phyloP scores from a whole-genome alignment of 1,140 invertebrate species.

The Neuroterus valhalla region DNA sequence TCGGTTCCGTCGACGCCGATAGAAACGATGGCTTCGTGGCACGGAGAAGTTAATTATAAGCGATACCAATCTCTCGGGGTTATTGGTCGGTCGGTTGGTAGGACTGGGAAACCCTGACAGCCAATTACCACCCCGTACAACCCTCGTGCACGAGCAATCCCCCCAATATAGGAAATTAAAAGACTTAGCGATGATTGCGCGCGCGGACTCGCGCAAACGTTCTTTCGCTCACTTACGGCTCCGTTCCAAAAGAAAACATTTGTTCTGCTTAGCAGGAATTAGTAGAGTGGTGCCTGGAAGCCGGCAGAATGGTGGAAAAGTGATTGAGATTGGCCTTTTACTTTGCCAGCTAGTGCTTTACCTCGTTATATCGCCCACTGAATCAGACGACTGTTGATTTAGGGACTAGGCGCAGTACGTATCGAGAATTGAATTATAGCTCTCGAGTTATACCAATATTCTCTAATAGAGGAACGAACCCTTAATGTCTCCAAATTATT shows the following conservation, averaged over 20 bases:
- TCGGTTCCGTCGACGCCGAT: constrained; percentile 61
- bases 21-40: constrained; percentile 74
- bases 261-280: constrained; percentile 69
- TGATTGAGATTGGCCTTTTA: constrained; percentile 69
- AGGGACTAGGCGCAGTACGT: constrained; percentile 42
- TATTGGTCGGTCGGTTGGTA: constrained; percentile 69
- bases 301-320: constrained; percentile 56
- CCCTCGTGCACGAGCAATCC: constrained; percentile 65
- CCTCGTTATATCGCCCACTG: constrained; percentile 61
- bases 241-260: constrained; percentile 58
- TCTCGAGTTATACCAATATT: not conserved
- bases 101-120: constrained; percentile 74
- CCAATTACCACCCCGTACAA: constrained; percentile 74
- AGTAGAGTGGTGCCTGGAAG: constrained; percentile 62
- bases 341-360: constrained; percentile 55
- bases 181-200: constrained; percentile 71
- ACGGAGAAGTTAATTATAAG: constrained; percentile 77
- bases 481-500: not conserved
- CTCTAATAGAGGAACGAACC: not conserved
- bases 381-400: constrained; percentile 60
- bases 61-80: constrained; percentile 76
- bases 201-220: constrained; percentile 34
- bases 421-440: not conserved
- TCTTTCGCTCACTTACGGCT: constrained; percentile 42
- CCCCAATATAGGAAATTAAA: constrained; percentile 73